A percentile compares a stretch with the other conserved stretches of the same genome.
These are phyloP conservation scores for Dermolepida albohirtum DNA, from an alignment of 2,888 invertebrate species.

Conservation along the genomic window DNA sequence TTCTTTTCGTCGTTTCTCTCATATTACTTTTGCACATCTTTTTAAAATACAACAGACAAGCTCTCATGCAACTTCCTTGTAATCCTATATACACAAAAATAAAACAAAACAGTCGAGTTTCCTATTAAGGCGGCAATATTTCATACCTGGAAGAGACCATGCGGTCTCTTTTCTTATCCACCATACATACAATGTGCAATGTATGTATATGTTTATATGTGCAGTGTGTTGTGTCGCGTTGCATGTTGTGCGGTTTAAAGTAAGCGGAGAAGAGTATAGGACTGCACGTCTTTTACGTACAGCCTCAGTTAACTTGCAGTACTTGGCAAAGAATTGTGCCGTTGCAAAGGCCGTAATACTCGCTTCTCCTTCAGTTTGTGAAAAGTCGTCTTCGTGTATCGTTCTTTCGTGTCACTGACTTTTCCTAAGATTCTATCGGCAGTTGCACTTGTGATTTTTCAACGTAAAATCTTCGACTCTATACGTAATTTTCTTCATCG, in stretches of 20 bases:
- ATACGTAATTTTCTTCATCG: conserved; percentile 8
- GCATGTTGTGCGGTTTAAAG: conserved; percentile 35
- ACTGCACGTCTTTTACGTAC: conserved; percentile 29
- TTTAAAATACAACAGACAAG: conserved; percentile 12
- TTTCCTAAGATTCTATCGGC: conserved; percentile 2
- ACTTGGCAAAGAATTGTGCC: conserved; percentile 48
- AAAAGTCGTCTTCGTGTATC: conserved; percentile 47
- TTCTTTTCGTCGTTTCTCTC: neutral
- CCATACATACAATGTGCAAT: conserved; percentile 6
- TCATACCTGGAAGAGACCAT: conserved; percentile 42
- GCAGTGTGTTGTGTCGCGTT: conserved; percentile 21
- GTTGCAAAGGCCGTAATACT: conserved; percentile 54
- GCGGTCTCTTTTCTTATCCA: conserved; percentile 32
- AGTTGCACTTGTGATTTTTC: conserved; percentile 25
- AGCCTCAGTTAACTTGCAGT: conserved; percentile 37
- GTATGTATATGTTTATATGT: conserved; percentile 21
- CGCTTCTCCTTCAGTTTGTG: conserved; percentile 53
- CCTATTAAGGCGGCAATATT: conserved; percentile 46
- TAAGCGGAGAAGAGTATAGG: conserved; percentile 35
- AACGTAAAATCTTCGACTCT: conserved; percentile 5
- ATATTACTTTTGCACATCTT: conserved; percentile 24
- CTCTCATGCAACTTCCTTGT: conserved; percentile 41
- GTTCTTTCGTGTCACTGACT: conserved; percentile 31
- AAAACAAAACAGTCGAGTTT: conserved; percentile 46
- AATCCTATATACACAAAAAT: conserved; percentile 45